Percentiles rank a stretch among this genome's conserved stretches.
These are phyloP conservation scores for Agrotis exclamationis DNA, from an alignment of 2,888 invertebrate genomes.

Conservation along the genomic window DNA sequence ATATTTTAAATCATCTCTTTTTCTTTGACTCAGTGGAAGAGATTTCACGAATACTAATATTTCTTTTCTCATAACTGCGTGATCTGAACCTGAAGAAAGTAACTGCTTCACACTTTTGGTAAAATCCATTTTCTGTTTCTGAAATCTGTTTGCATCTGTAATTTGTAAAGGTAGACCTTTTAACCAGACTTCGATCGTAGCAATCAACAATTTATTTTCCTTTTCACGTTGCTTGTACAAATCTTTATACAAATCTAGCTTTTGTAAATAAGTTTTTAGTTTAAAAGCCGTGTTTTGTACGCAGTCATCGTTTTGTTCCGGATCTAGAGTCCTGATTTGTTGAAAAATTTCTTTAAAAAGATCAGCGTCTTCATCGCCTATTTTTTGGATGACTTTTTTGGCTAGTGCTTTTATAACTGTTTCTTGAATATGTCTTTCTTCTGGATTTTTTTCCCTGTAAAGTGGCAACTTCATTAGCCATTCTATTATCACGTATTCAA, in stretches of 20 bases:
- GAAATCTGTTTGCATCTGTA: constrained; percentile 23
- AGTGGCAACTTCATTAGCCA: constrained; percentile 40
- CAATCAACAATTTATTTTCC: constrained; percentile 25
- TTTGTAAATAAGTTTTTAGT: constrained; percentile 34
- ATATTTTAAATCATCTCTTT: constrained; percentile 19
- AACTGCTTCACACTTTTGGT: constrained; percentile 44
- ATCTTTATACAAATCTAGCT: constrained; percentile 13
- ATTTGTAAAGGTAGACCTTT: constrained; percentile 43
- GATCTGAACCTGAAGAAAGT: constrained; percentile 22
- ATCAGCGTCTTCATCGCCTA: constrained; percentile 6
- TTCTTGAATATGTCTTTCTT: constrained; percentile 31
- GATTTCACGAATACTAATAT: constrained; percentile 48
- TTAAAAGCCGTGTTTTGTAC: constrained; percentile 20
- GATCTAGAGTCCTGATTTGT: constrained; percentile 25
- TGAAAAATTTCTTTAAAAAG: constrained; percentile 20
- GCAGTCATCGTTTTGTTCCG: constrained; percentile 16
- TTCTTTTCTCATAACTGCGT: constrained; percentile 41
- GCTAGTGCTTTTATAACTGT: constrained; percentile 34
- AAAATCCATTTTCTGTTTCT: constrained; percentile 47
- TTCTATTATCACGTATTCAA: constrained; percentile 28
- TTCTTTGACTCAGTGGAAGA: constrained; percentile 42
- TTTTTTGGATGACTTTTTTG: constrained; percentile 8
- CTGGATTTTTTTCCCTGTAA: constrained; percentile 14
- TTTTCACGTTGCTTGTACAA: background rate
- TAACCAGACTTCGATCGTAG: constrained; percentile 52